Evolutionary conservation across 1,140 invertebrate species (phyloP).

Genomic region (Helicoverpa armigera): DNA sequence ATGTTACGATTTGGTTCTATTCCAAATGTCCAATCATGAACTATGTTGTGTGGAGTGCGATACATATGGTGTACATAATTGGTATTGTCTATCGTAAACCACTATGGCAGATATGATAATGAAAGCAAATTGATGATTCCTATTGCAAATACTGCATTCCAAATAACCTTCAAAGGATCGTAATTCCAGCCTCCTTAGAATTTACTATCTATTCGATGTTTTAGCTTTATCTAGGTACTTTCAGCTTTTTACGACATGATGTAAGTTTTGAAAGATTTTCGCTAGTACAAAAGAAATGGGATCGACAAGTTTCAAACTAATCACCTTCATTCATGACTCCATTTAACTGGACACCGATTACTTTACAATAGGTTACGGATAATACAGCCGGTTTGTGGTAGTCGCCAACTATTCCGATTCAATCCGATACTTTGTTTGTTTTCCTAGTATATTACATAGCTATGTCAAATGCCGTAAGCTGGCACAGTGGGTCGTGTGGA

Average conservation of each 20-base stretch:
- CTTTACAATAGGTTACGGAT: not conserved
- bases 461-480: not conserved
- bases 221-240: no score
- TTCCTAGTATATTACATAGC: not conserved
- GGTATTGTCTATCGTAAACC: no score
- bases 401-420: not conserved
- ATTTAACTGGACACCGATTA: not conserved
- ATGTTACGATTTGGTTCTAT: no score
- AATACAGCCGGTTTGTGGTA: not conserved
- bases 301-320: not conserved
- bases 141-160: not conserved
- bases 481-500: not conserved
- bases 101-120: not conserved
- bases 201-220: no score
- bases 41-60: no score
- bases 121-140: not conserved
- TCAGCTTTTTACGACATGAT: no score
- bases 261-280: no score
- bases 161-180: no score
- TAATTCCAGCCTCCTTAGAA: no score
- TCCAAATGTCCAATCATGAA: no score
- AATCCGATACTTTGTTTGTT: constrained; percentile 4
- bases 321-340: not conserved
- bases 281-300: no score
- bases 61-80: no score